phyloP scores from a whole-genome alignment of 2,888 invertebrate genomes.

The Dicyrtomina minuta region DNA sequence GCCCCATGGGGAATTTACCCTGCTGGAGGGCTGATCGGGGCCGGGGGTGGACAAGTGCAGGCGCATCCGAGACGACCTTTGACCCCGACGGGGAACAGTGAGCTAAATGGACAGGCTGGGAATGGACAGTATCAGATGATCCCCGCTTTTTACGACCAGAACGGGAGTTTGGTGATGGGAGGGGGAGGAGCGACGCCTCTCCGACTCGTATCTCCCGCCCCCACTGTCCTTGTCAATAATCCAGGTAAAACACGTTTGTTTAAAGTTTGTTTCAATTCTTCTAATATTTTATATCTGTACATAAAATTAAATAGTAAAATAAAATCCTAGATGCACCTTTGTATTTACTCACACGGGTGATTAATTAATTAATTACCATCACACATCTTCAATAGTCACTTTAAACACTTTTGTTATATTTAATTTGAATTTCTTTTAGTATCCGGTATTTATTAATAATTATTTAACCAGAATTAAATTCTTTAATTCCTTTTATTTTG shows the following conservation, averaged over 20 bases:
- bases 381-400: too few relatives aligned
- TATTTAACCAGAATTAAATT: too few relatives aligned
- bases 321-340: background rate
- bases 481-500: too few relatives aligned
- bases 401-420: too few relatives aligned
- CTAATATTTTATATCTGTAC: too few relatives aligned
- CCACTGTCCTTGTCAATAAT: slow-evolving; percentile 69
- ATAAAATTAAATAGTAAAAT: too few relatives aligned
- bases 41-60: slow-evolving; percentile 34
- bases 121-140: slow-evolving; percentile 75
- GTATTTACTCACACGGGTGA: background rate
- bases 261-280: too few relatives aligned
- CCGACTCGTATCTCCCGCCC: slow-evolving; percentile 90
- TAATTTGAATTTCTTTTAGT: too few relatives aligned
- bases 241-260: slow-evolving; percentile 48
- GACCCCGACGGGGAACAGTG: slow-evolving; percentile 57
- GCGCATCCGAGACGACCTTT: slow-evolving; percentile 60
- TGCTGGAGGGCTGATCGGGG: slow-evolving; percentile 62
- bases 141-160: slow-evolving; percentile 74
- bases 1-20: slow-evolving; percentile 89
- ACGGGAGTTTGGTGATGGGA: slow-evolving; percentile 81
- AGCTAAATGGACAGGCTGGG: slow-evolving; percentile 57
- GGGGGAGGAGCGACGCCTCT: slow-evolving; percentile 76
- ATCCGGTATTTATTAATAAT: too few relatives aligned
- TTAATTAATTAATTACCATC: too few relatives aligned